Evolutionary conservation across 2,888 invertebrate species (phyloP), one percentile per base, ranked within the genome.

Genomic region (Drosophila picticornis): DNA sequence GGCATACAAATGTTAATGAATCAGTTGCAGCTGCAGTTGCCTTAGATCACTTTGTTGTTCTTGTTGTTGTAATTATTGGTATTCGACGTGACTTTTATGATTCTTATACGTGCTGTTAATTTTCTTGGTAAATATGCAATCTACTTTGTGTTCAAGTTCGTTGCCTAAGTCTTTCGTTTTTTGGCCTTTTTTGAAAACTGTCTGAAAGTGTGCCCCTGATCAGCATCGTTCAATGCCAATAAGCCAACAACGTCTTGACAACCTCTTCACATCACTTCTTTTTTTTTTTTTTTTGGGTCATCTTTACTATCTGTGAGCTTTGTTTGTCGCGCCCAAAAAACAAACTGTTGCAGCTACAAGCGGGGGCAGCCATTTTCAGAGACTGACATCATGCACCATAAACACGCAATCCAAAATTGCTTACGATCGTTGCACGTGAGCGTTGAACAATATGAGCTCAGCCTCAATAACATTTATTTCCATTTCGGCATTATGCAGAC

Each of bases 151-250:
- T 40, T 69, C 75, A 90, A 88, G 87, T 87, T 87, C 71, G 90
- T 77, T 75, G 81, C 79, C 71, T 86, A 86, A 87, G 87, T 87
- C 87, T 77, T 90, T 87, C 72, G 80, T 69, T 73, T 68, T 64
- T 74, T 72, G 27, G 27, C 11, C 13, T 25, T 6, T 19, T 34
- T 25, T 19, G 25, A 13, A 46, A 46, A 46, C 25, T 16, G 31
- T 53, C n/a, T 6, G 2, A n/a, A 70, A 67, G 48, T n/a, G 46
- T 67, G 70, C 60, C 68, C 46, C 53, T 22, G 46, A 56, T 56
- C 71, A 51, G 66, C 32, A 46, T 46, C 72, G 43, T 46, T 59
- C 72, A 72, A 72, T 66, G 71, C 25, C 73, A 53, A 67, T 59
- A 63, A 52, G 52, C 51, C 46, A 43, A n/a, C 38, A 36, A 29